A percentile compares a stretch with the other conserved stretches of the same genome.
phyloP scores from a whole-genome alignment of 2,888 invertebrate species.

The Alentia gelatinosa region DNA sequence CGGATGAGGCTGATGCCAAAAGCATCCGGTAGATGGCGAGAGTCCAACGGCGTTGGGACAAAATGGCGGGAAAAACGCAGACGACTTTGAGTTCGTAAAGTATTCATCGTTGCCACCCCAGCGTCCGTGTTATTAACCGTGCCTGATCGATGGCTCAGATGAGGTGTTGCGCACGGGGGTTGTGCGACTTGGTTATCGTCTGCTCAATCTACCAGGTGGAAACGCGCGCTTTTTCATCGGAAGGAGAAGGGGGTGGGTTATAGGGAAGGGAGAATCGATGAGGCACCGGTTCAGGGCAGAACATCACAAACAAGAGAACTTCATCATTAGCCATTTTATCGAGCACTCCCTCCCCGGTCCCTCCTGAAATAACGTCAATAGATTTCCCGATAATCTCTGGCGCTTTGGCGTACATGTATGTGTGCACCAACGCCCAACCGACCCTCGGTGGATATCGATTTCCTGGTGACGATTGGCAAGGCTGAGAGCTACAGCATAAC shows the following conservation, averaged over 20 bases:
- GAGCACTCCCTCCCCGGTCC: neutral
- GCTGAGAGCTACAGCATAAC: too few relatives aligned
- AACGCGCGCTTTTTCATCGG: neutral
- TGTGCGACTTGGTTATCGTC: too few relatives aligned
- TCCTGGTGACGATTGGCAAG: too few relatives aligned
- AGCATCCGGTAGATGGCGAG: neutral
- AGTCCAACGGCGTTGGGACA: neutral
- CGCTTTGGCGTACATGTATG: neutral
- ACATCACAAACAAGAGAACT: neutral
- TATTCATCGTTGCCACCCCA: neutral
- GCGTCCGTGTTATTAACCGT: neutral
- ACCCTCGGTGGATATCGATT: neutral
- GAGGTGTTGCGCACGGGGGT: neutral
- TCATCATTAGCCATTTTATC: neutral
- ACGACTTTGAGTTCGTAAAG: neutral
- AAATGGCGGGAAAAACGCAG: neutral
- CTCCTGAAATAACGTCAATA: neutral
- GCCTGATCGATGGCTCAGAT: neutral
- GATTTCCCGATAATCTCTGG: neutral
- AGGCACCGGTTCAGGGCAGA: neutral
- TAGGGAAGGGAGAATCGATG: neutral
- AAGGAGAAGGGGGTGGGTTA: neutral
- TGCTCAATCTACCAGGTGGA: neutral
- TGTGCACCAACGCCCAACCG: neutral
- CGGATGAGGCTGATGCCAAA: neutral